phyloP scores from a whole-genome alignment of 2,797 vertebrate species.

The Nasua narica region DNA sequence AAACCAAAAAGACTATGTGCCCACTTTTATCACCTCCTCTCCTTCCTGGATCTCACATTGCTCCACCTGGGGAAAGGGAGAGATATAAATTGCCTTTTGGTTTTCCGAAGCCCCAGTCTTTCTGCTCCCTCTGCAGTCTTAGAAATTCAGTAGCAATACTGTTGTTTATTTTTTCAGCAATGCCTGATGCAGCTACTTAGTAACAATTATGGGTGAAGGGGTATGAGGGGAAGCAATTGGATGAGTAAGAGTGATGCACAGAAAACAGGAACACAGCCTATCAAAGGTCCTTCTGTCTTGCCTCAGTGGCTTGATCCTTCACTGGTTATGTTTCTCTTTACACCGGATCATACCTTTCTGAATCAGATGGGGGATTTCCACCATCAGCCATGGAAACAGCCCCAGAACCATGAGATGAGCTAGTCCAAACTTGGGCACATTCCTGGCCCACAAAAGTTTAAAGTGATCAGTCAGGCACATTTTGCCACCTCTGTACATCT shows the following conservation, averaged over 20 bases:
- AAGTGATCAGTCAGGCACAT: conserved; percentile 96
- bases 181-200: not conserved
- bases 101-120: conserved; percentile 8
- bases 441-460: conserved; percentile 93
- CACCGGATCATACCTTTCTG: conserved; percentile 89
- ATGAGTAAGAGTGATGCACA: not conserved
- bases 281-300: conserved; percentile 21
- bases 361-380: conserved; percentile 93
- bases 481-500: conserved; percentile 94
- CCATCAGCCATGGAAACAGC: conserved; percentile 93
- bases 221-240: not conserved
- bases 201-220: not conserved
- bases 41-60: not conserved
- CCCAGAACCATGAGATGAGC: conserved; percentile 94
- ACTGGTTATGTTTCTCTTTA: conserved; percentile 82
- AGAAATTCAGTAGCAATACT: not conserved
- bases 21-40: not conserved
- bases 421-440: conserved; percentile 93
- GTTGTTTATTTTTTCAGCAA: not conserved
- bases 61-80: not conserved
- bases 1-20: not conserved
- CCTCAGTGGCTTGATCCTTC: conserved; percentile 45
- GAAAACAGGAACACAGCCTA: not conserved
- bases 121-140: not conserved
- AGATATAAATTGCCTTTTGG: not conserved